Evolutionary conservation across 2,888 invertebrate genomes (phyloP).

Genomic region (Eulithis testata): DNA sequence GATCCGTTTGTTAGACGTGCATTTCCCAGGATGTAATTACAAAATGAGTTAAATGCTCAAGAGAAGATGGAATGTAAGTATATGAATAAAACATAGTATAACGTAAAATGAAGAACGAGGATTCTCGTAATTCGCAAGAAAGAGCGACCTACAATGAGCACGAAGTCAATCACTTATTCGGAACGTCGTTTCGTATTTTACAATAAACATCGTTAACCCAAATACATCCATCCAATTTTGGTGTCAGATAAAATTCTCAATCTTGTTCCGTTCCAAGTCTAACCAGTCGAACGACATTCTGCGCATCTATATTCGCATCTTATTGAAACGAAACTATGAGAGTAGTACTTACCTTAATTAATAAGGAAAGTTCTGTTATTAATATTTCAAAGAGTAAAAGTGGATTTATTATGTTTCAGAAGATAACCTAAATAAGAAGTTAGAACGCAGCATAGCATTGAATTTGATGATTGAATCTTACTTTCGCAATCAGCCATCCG

Average conservation of each 20-base stretch:
- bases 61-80: constrained; percentile 49
- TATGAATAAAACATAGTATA: constrained; percentile 60
- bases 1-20: constrained; percentile 74
- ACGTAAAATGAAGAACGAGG: constrained; percentile 38
- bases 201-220: constrained; percentile 63
- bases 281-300: constrained; percentile 49
- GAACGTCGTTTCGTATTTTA: constrained; percentile 48
- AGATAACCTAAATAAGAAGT: background rate
- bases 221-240: constrained; percentile 53
- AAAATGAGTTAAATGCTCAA: constrained; percentile 59
- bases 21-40: constrained; percentile 72
- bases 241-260: constrained; percentile 46
- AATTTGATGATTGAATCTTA: background rate
- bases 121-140: constrained; percentile 41
- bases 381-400: constrained; percentile 19
- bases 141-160: constrained; percentile 49
- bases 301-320: constrained; percentile 37
- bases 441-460: too few relatives aligned
- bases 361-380: constrained; percentile 48
- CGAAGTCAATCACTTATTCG: constrained; percentile 51
- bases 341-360: constrained; percentile 30
- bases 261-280: constrained; percentile 40
- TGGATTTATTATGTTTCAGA: background rate
- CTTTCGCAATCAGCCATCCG: background rate
- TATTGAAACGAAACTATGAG: constrained; percentile 43